These are phyloP conservation scores for Apoda limacodes DNA, from an alignment of 2,888 invertebrate genomes.

Conservation along the genomic window DNA sequence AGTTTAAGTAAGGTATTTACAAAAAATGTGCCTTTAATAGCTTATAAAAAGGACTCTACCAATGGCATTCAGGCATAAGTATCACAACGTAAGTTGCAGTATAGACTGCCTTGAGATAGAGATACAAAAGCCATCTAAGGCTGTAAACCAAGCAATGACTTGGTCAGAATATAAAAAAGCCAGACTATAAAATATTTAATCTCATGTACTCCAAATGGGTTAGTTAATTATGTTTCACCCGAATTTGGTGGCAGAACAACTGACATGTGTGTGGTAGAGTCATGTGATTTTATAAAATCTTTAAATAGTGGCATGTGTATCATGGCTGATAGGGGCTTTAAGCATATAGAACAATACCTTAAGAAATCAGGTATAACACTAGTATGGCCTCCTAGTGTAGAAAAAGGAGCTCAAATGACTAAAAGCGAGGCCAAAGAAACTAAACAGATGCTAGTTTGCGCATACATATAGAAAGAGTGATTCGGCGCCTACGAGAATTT, in stretches of 20 bases:
- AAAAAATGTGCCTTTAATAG: constrained; percentile 18
- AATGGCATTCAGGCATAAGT: constrained; percentile 25
- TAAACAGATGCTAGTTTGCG: constrained; percentile 21
- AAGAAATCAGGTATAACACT: constrained; percentile 7
- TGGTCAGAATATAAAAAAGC: constrained; percentile 33
- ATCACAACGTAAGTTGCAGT: constrained; percentile 24
- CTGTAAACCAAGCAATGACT: constrained; percentile 26
- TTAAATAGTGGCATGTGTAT: constrained; percentile 14
- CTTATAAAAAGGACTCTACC: constrained; percentile 19
- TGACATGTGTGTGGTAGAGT: constrained; percentile 17
- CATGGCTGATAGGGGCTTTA: constrained; percentile 22
- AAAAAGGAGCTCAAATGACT: constrained; percentile 10
- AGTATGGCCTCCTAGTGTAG: constrained; percentile 18
- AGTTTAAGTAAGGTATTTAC: constrained; percentile 19
- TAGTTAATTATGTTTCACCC: constrained; percentile 23
- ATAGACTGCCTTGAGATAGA: constrained; percentile 37
- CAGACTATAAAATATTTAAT: constrained; percentile 25
- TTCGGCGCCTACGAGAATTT: constrained; percentile 19
- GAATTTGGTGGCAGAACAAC: constrained; percentile 22
- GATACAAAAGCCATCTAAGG: constrained; percentile 30
- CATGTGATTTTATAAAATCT: constrained; percentile 17
- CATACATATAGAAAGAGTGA: constrained; percentile 20
- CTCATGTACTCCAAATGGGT: constrained; percentile 24
- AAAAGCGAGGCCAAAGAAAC: constrained; percentile 18
- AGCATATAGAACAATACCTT: constrained; percentile 17